Conservation (phyloP, 1,140 invertebrate species). For the Callitettix versicolor region DNA sequence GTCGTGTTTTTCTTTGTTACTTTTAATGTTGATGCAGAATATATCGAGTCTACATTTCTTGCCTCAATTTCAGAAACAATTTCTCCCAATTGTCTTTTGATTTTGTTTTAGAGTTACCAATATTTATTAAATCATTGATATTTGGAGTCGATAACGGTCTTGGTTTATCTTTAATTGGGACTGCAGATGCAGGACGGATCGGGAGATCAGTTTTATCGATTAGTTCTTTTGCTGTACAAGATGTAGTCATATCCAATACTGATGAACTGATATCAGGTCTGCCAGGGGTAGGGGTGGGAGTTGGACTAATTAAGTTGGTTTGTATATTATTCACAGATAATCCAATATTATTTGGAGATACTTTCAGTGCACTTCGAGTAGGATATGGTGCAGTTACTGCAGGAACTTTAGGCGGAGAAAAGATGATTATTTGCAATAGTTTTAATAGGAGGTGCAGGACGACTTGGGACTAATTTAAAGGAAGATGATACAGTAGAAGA, state of each 20-base stretch:
- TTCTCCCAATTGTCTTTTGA: constrained; percentile 45
- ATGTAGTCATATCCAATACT: constrained; percentile 62
- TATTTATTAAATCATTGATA: neutral
- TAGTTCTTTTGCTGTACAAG: constrained; percentile 57
- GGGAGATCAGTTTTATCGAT: constrained; percentile 35
- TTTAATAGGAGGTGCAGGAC: constrained; percentile 1
- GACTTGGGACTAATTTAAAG: constrained; percentile 5
- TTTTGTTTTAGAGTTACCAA: neutral
- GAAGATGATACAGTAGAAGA: neutral
- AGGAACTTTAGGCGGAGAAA: constrained; percentile 15
- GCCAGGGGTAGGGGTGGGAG: too few relatives aligned
- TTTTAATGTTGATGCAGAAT: constrained; percentile 58
- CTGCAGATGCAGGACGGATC: constrained; percentile 17
- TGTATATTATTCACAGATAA: constrained; percentile 18
- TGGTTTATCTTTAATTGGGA: constrained; percentile 15
- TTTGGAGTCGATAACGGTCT: constrained; percentile 18
- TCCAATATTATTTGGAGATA: constrained; percentile 4
- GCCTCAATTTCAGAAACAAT: constrained; percentile 79
- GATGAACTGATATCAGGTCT: constrained; percentile 68
- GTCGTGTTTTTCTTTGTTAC: constrained; percentile 47
- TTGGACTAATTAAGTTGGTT: constrained; percentile 44
- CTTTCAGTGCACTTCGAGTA: constrained; percentile 16
- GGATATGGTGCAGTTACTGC: constrained; percentile 6
- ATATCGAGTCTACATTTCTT: constrained; percentile 74
- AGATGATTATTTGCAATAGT: neutral